Conservation (phyloP, 1,140 invertebrate species). For the Phenacoccus solenopsis region DNA sequence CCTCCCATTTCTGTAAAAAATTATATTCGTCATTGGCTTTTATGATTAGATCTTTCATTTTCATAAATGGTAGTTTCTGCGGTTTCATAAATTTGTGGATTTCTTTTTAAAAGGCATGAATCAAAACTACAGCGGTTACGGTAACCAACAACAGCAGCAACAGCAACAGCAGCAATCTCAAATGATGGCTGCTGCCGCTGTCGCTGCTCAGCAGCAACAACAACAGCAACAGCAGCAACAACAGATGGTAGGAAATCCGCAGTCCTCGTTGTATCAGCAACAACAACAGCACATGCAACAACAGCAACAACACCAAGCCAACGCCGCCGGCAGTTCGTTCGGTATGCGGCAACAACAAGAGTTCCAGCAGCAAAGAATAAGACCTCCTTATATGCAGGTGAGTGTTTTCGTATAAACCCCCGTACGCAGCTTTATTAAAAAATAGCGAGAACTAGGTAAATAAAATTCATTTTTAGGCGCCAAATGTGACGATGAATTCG, state of each 20-base stretch:
- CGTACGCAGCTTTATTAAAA: conserved; percentile 32
- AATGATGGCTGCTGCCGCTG: conserved; percentile 14
- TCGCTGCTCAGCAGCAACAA: conserved; percentile 26
- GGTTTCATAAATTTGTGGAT: too few species aligned
- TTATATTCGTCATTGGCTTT: not conserved
- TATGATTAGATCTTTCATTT: too few species aligned
- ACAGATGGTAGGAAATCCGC: conserved; percentile 29
- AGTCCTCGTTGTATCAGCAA: conserved; percentile 28
- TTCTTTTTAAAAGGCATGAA: conserved; percentile 26
- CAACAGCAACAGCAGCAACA: conserved; percentile 31
- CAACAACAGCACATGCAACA: conserved; percentile 35
- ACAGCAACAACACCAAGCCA: conserved; percentile 36
- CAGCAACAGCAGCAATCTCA: conserved; percentile 34
- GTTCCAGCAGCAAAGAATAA: conserved; percentile 39
- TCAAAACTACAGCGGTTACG: conserved; percentile 28
- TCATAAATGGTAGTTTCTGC: too few species aligned
- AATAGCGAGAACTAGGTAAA: too few species aligned
- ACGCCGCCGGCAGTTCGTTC: conserved; percentile 36
- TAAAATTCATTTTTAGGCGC: conserved; percentile 29
- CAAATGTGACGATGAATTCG: conserved; percentile 50
- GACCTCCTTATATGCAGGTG: conserved; percentile 40
- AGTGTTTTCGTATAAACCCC: not conserved
- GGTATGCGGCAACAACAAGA: conserved; percentile 36
- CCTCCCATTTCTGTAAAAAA: not conserved
- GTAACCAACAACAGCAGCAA: conserved; percentile 32